These are phyloP conservation scores for Sinotaia quadrata DNA, from an alignment of 2,888 invertebrate genomes.

Conservation along the genomic window DNA sequence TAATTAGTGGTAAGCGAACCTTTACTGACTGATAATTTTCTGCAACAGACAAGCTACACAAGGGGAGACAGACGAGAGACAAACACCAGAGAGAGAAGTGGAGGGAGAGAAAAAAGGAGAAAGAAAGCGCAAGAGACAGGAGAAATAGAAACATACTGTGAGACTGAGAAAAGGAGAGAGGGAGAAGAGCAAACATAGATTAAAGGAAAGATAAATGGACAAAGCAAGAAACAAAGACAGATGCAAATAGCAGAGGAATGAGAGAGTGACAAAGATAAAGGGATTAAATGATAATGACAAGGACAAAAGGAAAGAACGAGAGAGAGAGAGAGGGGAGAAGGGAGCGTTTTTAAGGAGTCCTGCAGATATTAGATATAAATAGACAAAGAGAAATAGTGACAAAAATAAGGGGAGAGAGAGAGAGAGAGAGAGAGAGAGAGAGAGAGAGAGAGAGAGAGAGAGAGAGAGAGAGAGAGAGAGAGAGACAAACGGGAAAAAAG, in stretches of 20 bases:
- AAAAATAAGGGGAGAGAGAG: neutral
- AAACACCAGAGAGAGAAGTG: too few species aligned
- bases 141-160: neutral
- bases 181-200: neutral
- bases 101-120: too few species aligned
- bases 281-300: neutral
- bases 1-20: too few species aligned
- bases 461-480: slow-evolving; percentile 5
- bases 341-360: neutral
- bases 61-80: too few species aligned
- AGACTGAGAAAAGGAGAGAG: neutral
- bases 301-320: neutral
- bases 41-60: too few species aligned
- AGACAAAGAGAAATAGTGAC: neutral
- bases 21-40: too few species aligned
- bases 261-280: too few species aligned
- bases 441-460: neutral
- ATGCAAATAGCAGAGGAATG: too few species aligned
- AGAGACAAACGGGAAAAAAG: neutral
- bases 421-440: neutral
- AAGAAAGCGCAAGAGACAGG: too few species aligned
- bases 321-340: neutral
- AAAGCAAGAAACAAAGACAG: too few species aligned
- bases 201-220: neutral
- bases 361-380: neutral